Percentiles rank a stretch among this genome's conserved stretches.
Evolutionary conservation across 2,888 invertebrate species (phyloP).

Genomic region (Invenusta paracnida): DNA sequence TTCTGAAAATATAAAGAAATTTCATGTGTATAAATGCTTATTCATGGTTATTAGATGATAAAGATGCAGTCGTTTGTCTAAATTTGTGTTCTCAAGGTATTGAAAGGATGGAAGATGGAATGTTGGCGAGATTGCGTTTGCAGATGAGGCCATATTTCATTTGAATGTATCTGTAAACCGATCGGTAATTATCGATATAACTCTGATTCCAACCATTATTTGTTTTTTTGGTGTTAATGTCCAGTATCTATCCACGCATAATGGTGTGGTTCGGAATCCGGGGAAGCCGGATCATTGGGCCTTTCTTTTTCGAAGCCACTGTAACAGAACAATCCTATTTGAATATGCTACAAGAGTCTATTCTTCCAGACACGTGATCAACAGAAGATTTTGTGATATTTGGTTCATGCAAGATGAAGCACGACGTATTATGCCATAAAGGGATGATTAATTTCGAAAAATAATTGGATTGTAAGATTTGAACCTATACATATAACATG

Average conservation of each 20-base stretch:
- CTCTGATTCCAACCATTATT: neutral
- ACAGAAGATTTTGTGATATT: neutral
- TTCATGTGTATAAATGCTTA: neutral
- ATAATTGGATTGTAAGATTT: constrained; percentile 24
- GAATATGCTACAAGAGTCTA: constrained; percentile 4
- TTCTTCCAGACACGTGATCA: neutral
- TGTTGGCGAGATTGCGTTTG: neutral
- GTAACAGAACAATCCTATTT: constrained; percentile 39
- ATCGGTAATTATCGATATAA: neutral
- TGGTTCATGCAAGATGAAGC: constrained; percentile 36
- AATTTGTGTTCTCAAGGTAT: neutral
- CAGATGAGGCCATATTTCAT: neutral
- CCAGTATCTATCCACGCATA: constrained; percentile 13
- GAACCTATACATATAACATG: constrained; percentile 30
- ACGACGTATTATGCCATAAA: constrained; percentile 30
- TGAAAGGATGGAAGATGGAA: neutral
- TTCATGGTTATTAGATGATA: neutral
- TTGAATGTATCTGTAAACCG: neutral
- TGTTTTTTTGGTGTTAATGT: neutral
- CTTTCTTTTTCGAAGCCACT: constrained; percentile 38
- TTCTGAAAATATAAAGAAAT: neutral
- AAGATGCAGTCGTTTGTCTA: neutral
- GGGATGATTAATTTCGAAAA: constrained; percentile 20
- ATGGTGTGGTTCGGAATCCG: constrained; percentile 33
- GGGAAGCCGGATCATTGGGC: constrained; percentile 36